phyloP scores from a whole-genome alignment of 2,888 invertebrate genomes.

The Thumatha senex region DNA sequence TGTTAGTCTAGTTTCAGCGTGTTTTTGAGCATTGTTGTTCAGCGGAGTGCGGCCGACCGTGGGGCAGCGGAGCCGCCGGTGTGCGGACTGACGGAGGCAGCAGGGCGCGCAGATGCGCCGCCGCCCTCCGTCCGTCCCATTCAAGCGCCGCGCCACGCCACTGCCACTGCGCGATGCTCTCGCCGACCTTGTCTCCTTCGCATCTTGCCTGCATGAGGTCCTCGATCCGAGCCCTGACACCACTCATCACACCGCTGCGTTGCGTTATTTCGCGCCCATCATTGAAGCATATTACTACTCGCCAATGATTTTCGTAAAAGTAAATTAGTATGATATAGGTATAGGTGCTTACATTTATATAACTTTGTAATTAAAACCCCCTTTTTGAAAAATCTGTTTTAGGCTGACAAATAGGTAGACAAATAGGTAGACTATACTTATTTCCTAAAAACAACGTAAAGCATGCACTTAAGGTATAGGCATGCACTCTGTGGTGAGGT shows the following conservation, averaged over 20 bases:
- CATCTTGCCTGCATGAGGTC: constrained; percentile 44
- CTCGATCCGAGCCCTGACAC: constrained; percentile 37
- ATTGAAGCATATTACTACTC: constrained; percentile 34
- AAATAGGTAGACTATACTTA: too few relatives aligned
- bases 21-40: constrained; percentile 81
- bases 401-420: too few relatives aligned
- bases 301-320: constrained; percentile 10
- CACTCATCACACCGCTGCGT: constrained; percentile 8
- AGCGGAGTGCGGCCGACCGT: constrained; percentile 82
- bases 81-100: constrained; percentile 77
- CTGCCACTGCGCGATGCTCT: constrained; percentile 32
- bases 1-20: constrained; percentile 71
- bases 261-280: constrained; percentile 24
- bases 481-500: too few relatives aligned
- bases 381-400: too few relatives aligned
- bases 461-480: too few relatives aligned
- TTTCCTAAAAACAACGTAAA: too few relatives aligned
- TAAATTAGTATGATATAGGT: neutral
- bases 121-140: constrained; percentile 49
- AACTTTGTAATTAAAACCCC: too few relatives aligned
- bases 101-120: constrained; percentile 62
- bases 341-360: too few relatives aligned
- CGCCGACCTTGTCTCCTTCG: constrained; percentile 49
- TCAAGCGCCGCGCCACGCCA: constrained; percentile 45
- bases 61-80: constrained; percentile 83